These are phyloP conservation scores for Torymus texanus DNA, from an alignment of 2,888 invertebrate genomes.

Conservation along the genomic window DNA sequence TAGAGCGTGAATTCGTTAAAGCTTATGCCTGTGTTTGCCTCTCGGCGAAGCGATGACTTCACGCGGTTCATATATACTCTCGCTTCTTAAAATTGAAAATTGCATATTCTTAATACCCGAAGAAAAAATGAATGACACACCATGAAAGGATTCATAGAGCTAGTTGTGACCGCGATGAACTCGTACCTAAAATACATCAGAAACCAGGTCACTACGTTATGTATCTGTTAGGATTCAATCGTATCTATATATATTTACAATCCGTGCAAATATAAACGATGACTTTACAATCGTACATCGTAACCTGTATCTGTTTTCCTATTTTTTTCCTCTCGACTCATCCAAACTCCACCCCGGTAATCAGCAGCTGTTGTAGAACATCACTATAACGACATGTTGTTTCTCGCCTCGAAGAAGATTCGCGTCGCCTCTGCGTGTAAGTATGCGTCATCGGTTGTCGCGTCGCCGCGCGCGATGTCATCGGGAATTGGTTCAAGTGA, in stretches of 20 bases:
- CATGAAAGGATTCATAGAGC: neutral
- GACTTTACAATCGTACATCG: too few relatives aligned
- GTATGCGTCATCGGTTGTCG: slow-evolving; percentile 62
- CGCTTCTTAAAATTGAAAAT: slow-evolving; percentile 24
- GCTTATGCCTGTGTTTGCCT: neutral
- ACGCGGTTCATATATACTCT: slow-evolving; percentile 12
- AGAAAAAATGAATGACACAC: neutral
- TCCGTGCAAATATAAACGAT: too few relatives aligned
- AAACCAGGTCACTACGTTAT: too few relatives aligned
- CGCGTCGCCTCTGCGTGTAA: slow-evolving; percentile 60
- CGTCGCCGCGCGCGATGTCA: slow-evolving; percentile 62
- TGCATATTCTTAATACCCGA: slow-evolving; percentile 18
- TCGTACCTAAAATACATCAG: too few relatives aligned
- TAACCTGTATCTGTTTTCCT: too few relatives aligned
- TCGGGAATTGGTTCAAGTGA: slow-evolving; percentile 74
- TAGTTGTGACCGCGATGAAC: too few relatives aligned
- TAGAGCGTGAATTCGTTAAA: slow-evolving; percentile 55
- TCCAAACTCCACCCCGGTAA: neutral
- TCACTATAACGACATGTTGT: too few relatives aligned
- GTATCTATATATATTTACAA: too few relatives aligned
- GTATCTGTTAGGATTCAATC: too few relatives aligned
- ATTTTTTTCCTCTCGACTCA: too few relatives aligned
- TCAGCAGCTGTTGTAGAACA: slow-evolving; percentile 55
- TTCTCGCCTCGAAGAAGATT: slow-evolving; percentile 62
- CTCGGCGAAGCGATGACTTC: slow-evolving; percentile 41